These are phyloP conservation scores for Psophia crepitans DNA, from an alignment of 2,113 vertebrate genomes.

Conservation along the genomic window DNA sequence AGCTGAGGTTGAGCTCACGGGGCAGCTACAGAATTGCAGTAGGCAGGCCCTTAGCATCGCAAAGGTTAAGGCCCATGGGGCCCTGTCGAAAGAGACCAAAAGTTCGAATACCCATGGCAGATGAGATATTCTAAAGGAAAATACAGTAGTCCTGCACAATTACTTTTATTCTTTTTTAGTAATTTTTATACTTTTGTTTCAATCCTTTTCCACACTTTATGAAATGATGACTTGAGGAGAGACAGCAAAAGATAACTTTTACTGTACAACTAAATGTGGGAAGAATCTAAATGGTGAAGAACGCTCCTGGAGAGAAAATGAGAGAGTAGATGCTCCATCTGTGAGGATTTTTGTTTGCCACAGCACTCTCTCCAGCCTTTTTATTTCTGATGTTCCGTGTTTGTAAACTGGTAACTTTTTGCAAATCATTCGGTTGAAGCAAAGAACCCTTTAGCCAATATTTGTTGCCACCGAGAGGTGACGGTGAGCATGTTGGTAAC, in stretches of 20 bases:
- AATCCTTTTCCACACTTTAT: not conserved
- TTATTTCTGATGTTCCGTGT: not conserved
- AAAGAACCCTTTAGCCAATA: not conserved
- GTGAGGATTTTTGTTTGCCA: conserved; percentile 22
- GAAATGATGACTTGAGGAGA: not conserved
- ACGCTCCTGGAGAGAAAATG: conserved; percentile 1
- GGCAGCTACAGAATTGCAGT: not conserved
- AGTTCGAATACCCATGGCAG: not conserved
- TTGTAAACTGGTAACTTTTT: not conserved
- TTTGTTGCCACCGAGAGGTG: not conserved
- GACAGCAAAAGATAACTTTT: conserved; percentile 17
- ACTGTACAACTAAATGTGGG: not conserved
- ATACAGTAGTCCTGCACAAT: not conserved
- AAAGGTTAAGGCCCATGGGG: no score
- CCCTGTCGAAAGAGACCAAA: not conserved
- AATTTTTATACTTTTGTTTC: not conserved
- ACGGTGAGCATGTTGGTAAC: not conserved
- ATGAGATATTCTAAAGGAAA: not conserved
- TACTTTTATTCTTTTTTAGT: not conserved
- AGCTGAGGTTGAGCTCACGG: accelerated
- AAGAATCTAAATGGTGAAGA: not conserved
- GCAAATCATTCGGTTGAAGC: not conserved
- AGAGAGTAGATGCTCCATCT: conserved; percentile 15
- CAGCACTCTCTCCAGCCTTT: not conserved
- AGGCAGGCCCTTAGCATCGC: not conserved